Conservation (phyloP, 2,888 invertebrate genomes). For the Meandrusa payeni region DNA sequence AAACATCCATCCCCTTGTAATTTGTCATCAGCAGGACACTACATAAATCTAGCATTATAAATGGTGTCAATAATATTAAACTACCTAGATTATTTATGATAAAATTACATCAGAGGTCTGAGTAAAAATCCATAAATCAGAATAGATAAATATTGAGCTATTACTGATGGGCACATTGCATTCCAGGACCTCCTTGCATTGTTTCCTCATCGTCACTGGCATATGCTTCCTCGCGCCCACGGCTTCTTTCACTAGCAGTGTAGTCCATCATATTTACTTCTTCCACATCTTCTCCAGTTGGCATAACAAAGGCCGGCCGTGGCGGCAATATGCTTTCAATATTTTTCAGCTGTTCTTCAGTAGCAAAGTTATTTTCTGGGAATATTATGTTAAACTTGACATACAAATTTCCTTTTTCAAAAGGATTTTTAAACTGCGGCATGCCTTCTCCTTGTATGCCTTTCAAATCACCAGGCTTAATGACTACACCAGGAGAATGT, state of each 20-base stretch:
- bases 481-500: slow-evolving; percentile 89
- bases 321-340: slow-evolving; percentile 89
- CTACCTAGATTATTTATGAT: slow-evolving; percentile 54
- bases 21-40: slow-evolving; percentile 9
- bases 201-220: slow-evolving; percentile 84
- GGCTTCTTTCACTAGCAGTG: slow-evolving; percentile 81
- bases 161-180: slow-evolving; percentile 93
- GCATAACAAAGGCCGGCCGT: slow-evolving; percentile 85
- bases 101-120: slow-evolving; percentile 69
- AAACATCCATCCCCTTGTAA: slow-evolving; percentile 11
- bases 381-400: slow-evolving; percentile 93
- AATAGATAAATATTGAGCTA: slow-evolving; percentile 62
- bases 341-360: slow-evolving; percentile 82
- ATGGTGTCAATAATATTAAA: slow-evolving; percentile 48
- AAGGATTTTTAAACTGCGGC: slow-evolving; percentile 92
- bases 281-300: slow-evolving; percentile 90
- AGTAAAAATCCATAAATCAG: slow-evolving; percentile 51
- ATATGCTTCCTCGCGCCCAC: slow-evolving; percentile 84
- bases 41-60: slow-evolving; percentile 41
- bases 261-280: slow-evolving; percentile 91
- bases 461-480: slow-evolving; percentile 90
- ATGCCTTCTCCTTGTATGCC: slow-evolving; percentile 93
- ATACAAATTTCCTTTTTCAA: slow-evolving; percentile 92
- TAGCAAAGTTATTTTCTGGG: slow-evolving; percentile 90
- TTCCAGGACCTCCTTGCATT: slow-evolving; percentile 80